These are phyloP conservation scores for Haliaeetus vocifer DNA, from an alignment of 2,797 vertebrate genomes.

Conservation along the genomic window DNA sequence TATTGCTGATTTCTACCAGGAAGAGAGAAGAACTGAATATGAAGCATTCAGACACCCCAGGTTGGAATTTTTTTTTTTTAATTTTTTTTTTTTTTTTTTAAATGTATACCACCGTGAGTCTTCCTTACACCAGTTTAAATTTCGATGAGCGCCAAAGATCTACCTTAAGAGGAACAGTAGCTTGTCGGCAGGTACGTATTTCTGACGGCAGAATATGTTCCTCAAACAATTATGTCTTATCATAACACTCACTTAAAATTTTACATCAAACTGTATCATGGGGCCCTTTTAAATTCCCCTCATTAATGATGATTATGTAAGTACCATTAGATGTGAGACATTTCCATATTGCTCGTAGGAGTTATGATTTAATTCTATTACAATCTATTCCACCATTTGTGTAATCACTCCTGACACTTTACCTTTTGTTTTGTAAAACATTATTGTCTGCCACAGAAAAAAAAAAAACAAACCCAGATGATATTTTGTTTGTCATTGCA, in stretches of 20 bases:
- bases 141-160: not conserved
- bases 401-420: conserved; percentile 25
- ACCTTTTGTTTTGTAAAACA: conserved; percentile 24
- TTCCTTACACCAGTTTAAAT: not conserved
- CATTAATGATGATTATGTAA: conserved; percentile 27
- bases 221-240: conserved; percentile 22
- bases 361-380: conserved; percentile 20
- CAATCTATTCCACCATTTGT: not conserved
- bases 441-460: not conserved
- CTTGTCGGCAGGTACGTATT: not conserved
- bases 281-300: not conserved
- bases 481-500: not conserved
- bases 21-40: not conserved
- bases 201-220: not conserved
- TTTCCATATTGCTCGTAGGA: not conserved
- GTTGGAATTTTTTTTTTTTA: not conserved
- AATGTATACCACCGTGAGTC: not conserved
- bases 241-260: conserved; percentile 16
- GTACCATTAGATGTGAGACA: not conserved
- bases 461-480: not conserved
- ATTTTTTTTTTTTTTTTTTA: not conserved
- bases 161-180: not conserved
- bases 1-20: not conserved
- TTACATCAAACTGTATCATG: not conserved
- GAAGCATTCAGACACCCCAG: not conserved